Base-by-base conservation (phyloP, 2,797 vertebrate species). In the Sebastes cheni region DNA sequence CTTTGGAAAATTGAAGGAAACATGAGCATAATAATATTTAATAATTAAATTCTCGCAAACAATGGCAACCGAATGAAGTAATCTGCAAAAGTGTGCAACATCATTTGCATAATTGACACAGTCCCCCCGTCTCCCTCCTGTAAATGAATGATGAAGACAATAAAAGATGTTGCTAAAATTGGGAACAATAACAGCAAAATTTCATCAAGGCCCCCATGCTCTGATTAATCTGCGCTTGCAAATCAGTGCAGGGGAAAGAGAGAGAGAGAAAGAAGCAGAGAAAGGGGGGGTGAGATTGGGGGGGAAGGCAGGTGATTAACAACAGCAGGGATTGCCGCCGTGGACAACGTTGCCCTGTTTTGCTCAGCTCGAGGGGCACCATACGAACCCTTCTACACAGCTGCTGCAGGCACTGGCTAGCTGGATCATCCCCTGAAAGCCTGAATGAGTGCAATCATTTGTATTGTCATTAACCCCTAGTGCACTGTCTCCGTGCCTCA, bases 101-200 rank as follows among this genome's bases (percentile, higher is more conserved):
- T 96, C 94, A 98, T 99, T 99, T 99, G 97, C 97, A 99, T 99
- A 99, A 99, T 98, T 98, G 98, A 98, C 97, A 96, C 95, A 93
- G 94, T 92, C 94, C 95, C 96, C 86, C 71, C 71, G 18, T 72
- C 79, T 75, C 77, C 84, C 90, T 82, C 82, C 97, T 95, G 96
- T 96, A 98, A 98, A 98, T 99, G 98, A 99, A 97, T 98, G 98
- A 99, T 99, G 98, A 98, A 98, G 97, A 99, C 98, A 98, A 99
- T 99, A 99, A 99, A 98, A 98, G 97, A 99, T 98, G 97, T 98
- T 99, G 97, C 97, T 98, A 98, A 99, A 99, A 99, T 97, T 97
- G 97, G 97, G 97, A 97, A 98, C 98, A 99, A 99, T 98, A 99
- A 99, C 97, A 97, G 97, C 97, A 97, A 99, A 96, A 99, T 98